These are phyloP conservation scores for Agrenia bidenticulata DNA, from an alignment of 2,888 invertebrate species.

Conservation along the genomic window DNA sequence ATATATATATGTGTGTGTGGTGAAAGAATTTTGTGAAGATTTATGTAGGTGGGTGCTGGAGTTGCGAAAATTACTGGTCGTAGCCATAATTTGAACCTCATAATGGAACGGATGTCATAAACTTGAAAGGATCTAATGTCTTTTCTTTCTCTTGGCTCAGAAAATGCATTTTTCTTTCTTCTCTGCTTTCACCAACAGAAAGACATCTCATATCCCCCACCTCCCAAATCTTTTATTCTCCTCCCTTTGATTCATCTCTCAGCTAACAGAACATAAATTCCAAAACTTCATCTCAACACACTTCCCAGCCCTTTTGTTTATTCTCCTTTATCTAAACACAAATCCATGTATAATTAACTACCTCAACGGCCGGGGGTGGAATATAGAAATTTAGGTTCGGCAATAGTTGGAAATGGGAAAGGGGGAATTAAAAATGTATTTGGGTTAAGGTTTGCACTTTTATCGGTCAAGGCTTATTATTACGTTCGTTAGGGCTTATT, in stretches of 20 bases:
- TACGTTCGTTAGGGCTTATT: too few species aligned
- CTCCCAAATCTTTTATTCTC: conserved; percentile 1
- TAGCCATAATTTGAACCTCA: conserved; percentile 43
- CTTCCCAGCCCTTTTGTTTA: too few species aligned
- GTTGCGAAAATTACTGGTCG: conserved; percentile 40
- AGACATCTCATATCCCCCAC: conserved; percentile 13
- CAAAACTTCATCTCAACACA: neutral
- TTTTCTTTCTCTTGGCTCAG: conserved; percentile 24
- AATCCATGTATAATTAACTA: too few species aligned
- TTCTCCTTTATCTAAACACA: too few species aligned
- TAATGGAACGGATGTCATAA: conserved; percentile 46
- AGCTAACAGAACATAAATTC: conserved; percentile 9
- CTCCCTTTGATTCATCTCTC: neutral
- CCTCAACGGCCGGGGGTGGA: too few species aligned
- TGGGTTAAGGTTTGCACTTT: too few species aligned
- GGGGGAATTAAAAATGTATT: too few species aligned
- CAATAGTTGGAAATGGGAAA: too few species aligned
- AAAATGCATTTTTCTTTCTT: conserved; percentile 4
- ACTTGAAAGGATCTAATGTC: conserved; percentile 42
- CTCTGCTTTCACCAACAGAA: conserved; percentile 9
- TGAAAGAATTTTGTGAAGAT: conserved; percentile 35
- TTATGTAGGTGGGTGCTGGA: conserved; percentile 32
- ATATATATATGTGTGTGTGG: neutral
- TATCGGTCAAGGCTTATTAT: too few species aligned
- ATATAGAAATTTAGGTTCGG: too few species aligned